Evolutionary conservation across 2,113 vertebrate genomes (phyloP).

Genomic region (Ciconia maguari): DNA sequence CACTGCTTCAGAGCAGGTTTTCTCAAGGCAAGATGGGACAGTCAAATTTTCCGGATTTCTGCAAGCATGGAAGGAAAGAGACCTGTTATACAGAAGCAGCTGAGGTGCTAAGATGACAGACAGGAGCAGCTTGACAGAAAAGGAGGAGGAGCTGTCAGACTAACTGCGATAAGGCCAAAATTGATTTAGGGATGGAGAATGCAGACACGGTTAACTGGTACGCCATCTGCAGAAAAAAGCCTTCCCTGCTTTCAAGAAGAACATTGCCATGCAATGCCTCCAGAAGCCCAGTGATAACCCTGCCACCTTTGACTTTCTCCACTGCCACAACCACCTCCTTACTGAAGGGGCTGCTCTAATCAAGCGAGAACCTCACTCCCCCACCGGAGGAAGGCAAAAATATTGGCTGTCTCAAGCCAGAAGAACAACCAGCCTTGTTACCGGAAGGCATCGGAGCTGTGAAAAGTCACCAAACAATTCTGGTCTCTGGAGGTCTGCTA

Average conservation of each 20-base stretch:
- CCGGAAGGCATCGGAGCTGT: neutral
- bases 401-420: neutral
- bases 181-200: conserved; percentile 5
- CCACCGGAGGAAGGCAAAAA: neutral
- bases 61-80: conserved; percentile 11
- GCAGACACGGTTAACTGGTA: neutral
- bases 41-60: conserved; percentile 19
- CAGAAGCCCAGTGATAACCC: neutral
- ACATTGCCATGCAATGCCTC: neutral
- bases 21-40: conserved; percentile 13
- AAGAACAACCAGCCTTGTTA: neutral
- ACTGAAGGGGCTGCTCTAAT: neutral
- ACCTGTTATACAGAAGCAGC: conserved; percentile 61
- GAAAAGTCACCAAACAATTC: neutral
- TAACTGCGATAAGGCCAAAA: conserved; percentile 23
- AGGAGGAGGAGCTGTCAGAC: conserved; percentile 49
- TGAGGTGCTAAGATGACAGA: conserved; percentile 54
- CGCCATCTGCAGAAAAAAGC: neutral
- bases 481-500: neutral
- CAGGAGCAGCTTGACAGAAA: conserved; percentile 39
- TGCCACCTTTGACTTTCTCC: neutral
- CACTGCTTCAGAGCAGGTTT: neutral
- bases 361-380: neutral
- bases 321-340: neutral
- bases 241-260: neutral